Base-by-base conservation (phyloP, 2,888 invertebrate genomes). In the Octodonta nipae region DNA sequence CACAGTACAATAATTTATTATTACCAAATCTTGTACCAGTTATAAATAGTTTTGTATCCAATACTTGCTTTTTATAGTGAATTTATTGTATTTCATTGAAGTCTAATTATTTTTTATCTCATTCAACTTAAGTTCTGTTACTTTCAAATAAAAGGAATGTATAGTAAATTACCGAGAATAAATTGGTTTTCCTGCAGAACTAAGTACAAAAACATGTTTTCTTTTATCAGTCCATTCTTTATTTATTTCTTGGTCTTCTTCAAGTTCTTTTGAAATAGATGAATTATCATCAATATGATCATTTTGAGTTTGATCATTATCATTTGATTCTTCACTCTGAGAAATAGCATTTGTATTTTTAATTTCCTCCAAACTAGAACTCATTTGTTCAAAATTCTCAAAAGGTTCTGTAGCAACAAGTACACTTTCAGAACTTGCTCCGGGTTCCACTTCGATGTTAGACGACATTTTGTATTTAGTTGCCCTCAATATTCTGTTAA, bases 101-200 rank as follows among this genome's bases (percentile, higher is more conserved):
- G 13, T 33, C 14, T 4, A 24, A n/a, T 5, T 22, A 29, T 33
- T 29, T 8, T 15, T n/a, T n/a, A n/a, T n/a, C n/a, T n/a, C n/a
- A n/a, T n/a, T n/a, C n/a, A n/a, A n/a, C n/a, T n/a, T n/a, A n/a
- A n/a, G n/a, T n/a, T n/a, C n/a, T n/a, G n/a, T n/a, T n/a, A n/a
- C n/a, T n/a, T n/a, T n/a, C n/a, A n/a, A n/a, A n/a, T n/a, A n/a
- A n/a, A n/a, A n/a, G n/a, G n/a, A n/a, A n/a, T n/a, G n/a, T n/a
- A n/a, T 3, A 25, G 11, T 31, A 4, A 2, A 10, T 25, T 60
- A 82, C 78, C 85, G 74, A 7, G 91, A 85, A 63, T 93, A 96
- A 46, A 96, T 88, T 10, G 95, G 95, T 64, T 96, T 96, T 2
- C 95, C 95, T 7, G 95, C 89, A 50, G 87, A 82, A 61, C 93